These are phyloP conservation scores for Mallotus villosus DNA, from an alignment of 2,797 vertebrate species.

Conservation along the genomic window DNA sequence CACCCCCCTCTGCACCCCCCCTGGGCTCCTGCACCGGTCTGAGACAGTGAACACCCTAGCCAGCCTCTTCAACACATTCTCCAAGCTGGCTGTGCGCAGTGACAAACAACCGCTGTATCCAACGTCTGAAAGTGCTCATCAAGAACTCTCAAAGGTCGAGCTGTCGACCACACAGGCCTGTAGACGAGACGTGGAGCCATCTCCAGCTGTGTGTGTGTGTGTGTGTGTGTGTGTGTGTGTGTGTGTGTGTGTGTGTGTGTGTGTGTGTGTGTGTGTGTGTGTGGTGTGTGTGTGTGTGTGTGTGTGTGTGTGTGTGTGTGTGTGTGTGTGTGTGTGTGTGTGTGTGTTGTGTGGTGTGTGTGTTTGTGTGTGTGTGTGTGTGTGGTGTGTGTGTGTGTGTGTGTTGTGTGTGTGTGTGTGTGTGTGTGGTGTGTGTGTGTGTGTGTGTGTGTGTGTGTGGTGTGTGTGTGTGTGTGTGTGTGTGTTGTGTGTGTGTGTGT, in stretches of 20 bases:
- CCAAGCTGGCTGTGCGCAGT: conserved; percentile 40
- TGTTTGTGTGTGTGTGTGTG: conserved; percentile 26
- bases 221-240: conserved; percentile 26
- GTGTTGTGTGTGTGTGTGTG: conserved; percentile 25
- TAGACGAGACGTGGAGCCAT: conserved; percentile 60
- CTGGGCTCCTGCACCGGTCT: conserved; percentile 50
- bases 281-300: conserved; percentile 26
- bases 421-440: conserved; percentile 26
- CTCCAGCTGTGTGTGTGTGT: conserved; percentile 22
- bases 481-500: conserved; percentile 25
- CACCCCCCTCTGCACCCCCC: conserved; percentile 27
- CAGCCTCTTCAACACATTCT: conserved; percentile 42
- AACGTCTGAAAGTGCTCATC: neutral
- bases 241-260: conserved; percentile 25
- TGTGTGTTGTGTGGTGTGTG: no score
- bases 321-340: conserved; percentile 25
- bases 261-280: conserved; percentile 25
- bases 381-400: conserved; percentile 25
- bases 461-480: conserved; percentile 25
- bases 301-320: conserved; percentile 25
- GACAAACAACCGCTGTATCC: conserved; percentile 49
- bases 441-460: conserved; percentile 25
- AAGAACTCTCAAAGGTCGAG: no score
- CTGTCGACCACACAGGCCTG: conserved; percentile 8
- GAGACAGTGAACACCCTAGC: conserved; percentile 31